Conservation (phyloP, 2,797 vertebrate species). For the Erethizon dorsatum region DNA sequence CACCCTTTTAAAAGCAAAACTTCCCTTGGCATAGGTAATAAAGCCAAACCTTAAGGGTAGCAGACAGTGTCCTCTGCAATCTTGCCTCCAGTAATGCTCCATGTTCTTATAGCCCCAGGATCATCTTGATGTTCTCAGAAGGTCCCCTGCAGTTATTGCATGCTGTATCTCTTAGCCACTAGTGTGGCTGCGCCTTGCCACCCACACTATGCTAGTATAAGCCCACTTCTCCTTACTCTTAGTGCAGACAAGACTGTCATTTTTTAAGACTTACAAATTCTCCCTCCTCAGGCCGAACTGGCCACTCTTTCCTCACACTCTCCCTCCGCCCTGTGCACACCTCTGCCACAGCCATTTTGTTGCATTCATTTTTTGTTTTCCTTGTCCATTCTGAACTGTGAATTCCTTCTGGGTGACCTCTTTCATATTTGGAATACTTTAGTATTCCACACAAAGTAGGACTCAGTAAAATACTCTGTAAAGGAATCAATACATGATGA, state of each 20-base stretch:
- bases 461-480: constrained; percentile 13
- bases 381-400: not conserved
- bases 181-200: not conserved
- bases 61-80: not conserved
- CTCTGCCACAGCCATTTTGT: not conserved
- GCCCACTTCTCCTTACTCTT: not conserved
- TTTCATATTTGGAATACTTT: not conserved
- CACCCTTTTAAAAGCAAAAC: constrained; percentile 27
- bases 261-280: not conserved
- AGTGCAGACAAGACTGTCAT: not conserved
- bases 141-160: not conserved
- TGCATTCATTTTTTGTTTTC: not conserved
- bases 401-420: not conserved
- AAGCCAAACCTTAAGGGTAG: not conserved
- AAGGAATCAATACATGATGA: not conserved
- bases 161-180: not conserved
- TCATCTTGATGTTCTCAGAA: not conserved
- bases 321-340: not conserved
- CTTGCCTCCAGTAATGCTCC: not conserved
- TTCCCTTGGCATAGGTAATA: not conserved
- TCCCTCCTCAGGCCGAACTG: not conserved
- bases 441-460: not conserved
- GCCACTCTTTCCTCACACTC: not conserved
- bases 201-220: too few relatives aligned
- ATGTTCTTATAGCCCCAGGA: not conserved